Percentiles rank a stretch among this genome's conserved stretches.
Evolutionary conservation across 2,888 invertebrate species (phyloP).

Genomic region (Melanargia galathea): DNA sequence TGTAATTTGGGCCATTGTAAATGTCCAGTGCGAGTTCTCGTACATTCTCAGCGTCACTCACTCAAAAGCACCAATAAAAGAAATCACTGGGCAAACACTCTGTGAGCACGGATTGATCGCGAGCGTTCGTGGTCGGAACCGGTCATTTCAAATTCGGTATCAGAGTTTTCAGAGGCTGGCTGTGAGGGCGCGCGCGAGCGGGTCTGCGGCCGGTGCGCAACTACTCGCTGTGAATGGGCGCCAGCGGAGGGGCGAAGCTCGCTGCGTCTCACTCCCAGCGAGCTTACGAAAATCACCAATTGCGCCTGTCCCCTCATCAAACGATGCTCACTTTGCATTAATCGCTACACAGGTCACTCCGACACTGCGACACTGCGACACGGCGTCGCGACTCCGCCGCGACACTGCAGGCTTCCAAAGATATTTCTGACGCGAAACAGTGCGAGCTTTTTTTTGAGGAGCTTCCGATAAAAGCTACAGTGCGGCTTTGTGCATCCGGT

Average conservation of each 20-base stretch:
- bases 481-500: slow-evolving; percentile 73
- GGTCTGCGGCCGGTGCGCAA: slow-evolving; percentile 77
- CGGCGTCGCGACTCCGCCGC: background rate
- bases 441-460: slow-evolving; percentile 62
- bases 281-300: slow-evolving; percentile 79
- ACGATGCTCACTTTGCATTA: slow-evolving; percentile 51
- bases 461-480: slow-evolving; percentile 73
- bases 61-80: slow-evolving; percentile 75
- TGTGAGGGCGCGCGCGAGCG: slow-evolving; percentile 75
- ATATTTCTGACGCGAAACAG: slow-evolving; percentile 55
- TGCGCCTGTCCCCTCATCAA: slow-evolving; percentile 68
- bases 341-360: slow-evolving; percentile 13
- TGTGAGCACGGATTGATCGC: slow-evolving; percentile 62
- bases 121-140: slow-evolving; percentile 61
- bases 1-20: slow-evolving; percentile 79
- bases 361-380: slow-evolving; percentile 11
- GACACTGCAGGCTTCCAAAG: slow-evolving; percentile 27
- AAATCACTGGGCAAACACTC: slow-evolving; percentile 72
- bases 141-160: slow-evolving; percentile 65
- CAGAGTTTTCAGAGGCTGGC: slow-evolving; percentile 54
- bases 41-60: slow-evolving; percentile 76
- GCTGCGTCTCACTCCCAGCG: slow-evolving; percentile 70
- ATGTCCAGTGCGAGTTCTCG: slow-evolving; percentile 68
- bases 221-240: slow-evolving; percentile 74
- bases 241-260: slow-evolving; percentile 80